Base-by-base conservation (phyloP, 2,888 invertebrate species). In the Entomobrya proxima region DNA sequence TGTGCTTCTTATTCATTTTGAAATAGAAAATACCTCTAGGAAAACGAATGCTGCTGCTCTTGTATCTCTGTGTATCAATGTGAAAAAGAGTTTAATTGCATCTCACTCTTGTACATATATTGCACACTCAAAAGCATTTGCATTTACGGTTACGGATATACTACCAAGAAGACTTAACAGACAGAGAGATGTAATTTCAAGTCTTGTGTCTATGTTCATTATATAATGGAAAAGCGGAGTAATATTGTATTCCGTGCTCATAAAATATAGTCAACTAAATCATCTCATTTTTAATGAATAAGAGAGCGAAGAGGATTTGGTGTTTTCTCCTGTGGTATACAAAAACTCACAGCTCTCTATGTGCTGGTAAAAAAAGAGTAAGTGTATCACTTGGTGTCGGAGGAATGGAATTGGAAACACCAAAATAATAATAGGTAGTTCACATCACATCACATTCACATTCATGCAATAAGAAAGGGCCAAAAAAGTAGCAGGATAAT, bases 231-330 rank as follows among this genome's bases (percentile, higher is more conserved):
- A n/a, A n/a, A n/a, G n/a, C n/a, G n/a, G n/a, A n/a, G n/a, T n/a
- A n/a, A n/a, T n/a, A n/a, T n/a, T n/a, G n/a, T n/a, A n/a, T n/a
- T n/a, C n/a, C n/a, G n/a, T n/a, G n/a, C 47, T 47, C 47, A 13
- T n/a, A 3, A 47, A 9, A 47, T 15, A 47, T 5, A 47, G 21
- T 2, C 27, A 58, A 27, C 55, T 27, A 18, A 47, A 58, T 58
- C 55, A 58, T 58, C 30, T 27, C 18, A 58, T 58, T 58, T 58
- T 58, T 58, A 58, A 58, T 58, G 55, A 58, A 21, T 47, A 47
- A 6, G 55, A 21, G 24, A 58, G 55, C 24, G 24, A 13, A 21
- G 13, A 13, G 24, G 21, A n/a, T 9, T 5, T 3, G 13, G 13
- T 47, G 47, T 47, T 47, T 47, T 47, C 47, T 58, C 55, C 24